These are phyloP conservation scores for Bruchidius siliquastri DNA, from an alignment of 2,888 invertebrate species.

Conservation along the genomic window DNA sequence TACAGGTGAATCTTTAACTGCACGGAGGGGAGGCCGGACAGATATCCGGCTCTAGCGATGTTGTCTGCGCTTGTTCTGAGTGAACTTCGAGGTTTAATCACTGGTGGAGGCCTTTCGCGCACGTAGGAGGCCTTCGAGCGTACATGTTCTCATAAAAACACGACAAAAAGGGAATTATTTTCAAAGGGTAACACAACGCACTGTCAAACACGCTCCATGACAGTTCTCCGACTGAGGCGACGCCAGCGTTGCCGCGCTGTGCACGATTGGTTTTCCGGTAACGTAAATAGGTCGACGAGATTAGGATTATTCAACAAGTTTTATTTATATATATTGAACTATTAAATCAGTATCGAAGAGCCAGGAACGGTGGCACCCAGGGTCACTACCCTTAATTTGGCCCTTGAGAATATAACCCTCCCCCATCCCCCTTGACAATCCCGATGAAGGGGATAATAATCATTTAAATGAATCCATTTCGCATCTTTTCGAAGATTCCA, in stretches of 20 bases:
- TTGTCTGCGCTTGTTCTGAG: conserved; percentile 27
- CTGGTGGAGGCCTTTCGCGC: conserved; percentile 33
- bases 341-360: no score
- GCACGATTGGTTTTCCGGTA: background rate
- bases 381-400: no score
- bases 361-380: no score
- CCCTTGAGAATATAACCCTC: no score
- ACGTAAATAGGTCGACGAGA: background rate
- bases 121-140: conserved; percentile 32
- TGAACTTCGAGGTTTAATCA: conserved; percentile 26
- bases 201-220: conserved; percentile 46
- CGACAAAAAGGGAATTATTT: conserved; percentile 41
- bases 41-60: conserved; percentile 12
- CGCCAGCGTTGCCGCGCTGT: background rate
- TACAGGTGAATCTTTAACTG: conserved; percentile 19
- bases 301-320: no score
- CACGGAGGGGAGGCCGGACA: background rate
- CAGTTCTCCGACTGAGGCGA: conserved; percentile 37
- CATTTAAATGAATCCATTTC: no score
- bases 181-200: conserved; percentile 41
- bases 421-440: no score
- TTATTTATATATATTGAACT: no score
- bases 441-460: no score
- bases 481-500: no score
- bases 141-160: conserved; percentile 37